Evolutionary conservation across 2,113 vertebrate genomes (phyloP), one percentile per base, ranked within the genome.

Genomic region (Seriola aureovittata): DNA sequence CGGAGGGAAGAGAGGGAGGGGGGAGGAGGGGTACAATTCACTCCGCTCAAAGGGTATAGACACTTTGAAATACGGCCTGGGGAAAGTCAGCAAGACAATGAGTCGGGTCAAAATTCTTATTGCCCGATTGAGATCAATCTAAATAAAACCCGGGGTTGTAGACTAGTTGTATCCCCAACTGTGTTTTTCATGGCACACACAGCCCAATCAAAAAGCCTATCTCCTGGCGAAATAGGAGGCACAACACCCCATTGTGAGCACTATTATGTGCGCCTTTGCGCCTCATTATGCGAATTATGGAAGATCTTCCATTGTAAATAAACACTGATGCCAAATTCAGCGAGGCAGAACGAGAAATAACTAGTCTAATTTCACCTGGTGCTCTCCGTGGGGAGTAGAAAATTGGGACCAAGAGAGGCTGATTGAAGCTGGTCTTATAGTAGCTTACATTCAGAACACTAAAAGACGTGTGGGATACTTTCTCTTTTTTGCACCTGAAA

Each of bases 281-380:
- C 88, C 89, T 96, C 91, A 93, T 95, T 95, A 92, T 94, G 84
- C 91, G 71, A 91, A 92, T 95, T 95, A 95, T 93, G 87, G 82
- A 77, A 71, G 80, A 66, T 81, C 86, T 69, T 86, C 91, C 82
- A 17, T 86, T 94, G 90, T 90, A 95, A 95, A 95, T 93, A 94
- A 95, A 95, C 83, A 91, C 79, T 73, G 81, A 11, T 57, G 78
- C 87, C 85, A 89, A 87, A 91, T 74, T 62, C 85, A 71, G 36
- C 77, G 85, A 8, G 78, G 88, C 10, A 71, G 71, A 84, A 71
- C 69, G 42, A 80, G 80, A 85, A 82, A 89, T 78, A 82, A 84
- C 81, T 71, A 84, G 75, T 91, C 87, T 60, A 85, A 85, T 92
- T 93, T 93, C 88, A 94, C 91, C 91, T 93, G 91, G 87, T 82